A percentile compares a stretch with the other conserved stretches of the same genome.
These are phyloP conservation scores for Hemibagrus guttatus DNA, from an alignment of 2,797 vertebrate genomes.

Conservation along the genomic window DNA sequence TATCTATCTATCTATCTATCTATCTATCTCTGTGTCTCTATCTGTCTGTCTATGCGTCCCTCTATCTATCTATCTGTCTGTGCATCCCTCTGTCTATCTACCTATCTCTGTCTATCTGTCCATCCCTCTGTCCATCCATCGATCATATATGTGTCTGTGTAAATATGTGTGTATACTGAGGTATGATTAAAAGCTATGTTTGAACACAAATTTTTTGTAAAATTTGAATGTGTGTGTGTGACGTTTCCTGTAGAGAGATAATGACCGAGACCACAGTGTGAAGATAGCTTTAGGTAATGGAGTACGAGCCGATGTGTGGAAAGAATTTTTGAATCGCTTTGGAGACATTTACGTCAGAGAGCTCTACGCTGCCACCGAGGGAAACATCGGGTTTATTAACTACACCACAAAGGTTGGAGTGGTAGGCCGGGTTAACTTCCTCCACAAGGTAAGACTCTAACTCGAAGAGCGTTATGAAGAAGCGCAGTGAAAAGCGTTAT, in stretches of 20 bases:
- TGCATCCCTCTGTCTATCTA: no score
- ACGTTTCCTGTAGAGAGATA: conserved; percentile 73
- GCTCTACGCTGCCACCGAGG: conserved; percentile 87
- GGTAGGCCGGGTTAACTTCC: conserved; percentile 76
- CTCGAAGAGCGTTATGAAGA: neutral
- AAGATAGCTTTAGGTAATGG: conserved; percentile 87
- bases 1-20: no score
- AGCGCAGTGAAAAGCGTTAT: neutral
- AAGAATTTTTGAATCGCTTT: conserved; percentile 82
- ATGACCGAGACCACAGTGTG: conserved; percentile 82
- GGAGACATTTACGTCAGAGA: conserved; percentile 82
- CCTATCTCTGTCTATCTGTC: no score
- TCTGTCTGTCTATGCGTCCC: no score
- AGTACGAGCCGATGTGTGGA: conserved; percentile 82
- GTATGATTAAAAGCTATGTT: neutral
- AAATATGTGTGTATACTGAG: neutral
- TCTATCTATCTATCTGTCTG: no score
- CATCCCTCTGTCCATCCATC: no score
- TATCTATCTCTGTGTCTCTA: no score
- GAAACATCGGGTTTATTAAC: conserved; percentile 86
- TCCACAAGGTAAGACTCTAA: conserved; percentile 73
- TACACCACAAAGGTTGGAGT: conserved; percentile 84
- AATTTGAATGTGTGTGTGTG: neutral
- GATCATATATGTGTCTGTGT: no score
- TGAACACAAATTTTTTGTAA: neutral